Evolutionary conservation across 1,140 invertebrate genomes (phyloP).

Genomic region (Bombus cullumanus): DNA sequence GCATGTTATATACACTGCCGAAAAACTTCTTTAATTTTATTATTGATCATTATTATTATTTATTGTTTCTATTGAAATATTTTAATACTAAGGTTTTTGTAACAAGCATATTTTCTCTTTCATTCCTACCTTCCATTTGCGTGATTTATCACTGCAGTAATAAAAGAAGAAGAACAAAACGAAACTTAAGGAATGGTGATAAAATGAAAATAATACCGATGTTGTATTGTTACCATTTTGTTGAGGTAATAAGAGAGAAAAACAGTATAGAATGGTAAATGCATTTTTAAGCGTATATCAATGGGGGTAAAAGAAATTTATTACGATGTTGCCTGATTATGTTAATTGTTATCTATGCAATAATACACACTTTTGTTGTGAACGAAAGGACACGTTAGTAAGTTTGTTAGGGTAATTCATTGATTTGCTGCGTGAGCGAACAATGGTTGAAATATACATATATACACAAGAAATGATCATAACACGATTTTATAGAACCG

Average conservation of each 20-base stretch:
- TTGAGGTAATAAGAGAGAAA: neutral
- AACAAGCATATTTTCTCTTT: slow-evolving; percentile 74
- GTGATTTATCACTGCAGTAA: neutral
- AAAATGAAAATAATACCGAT: neutral
- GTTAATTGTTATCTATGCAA: slow-evolving; percentile 36
- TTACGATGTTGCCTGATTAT: slow-evolving; percentile 20
- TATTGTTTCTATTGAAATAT: slow-evolving; percentile 84
- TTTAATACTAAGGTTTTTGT: slow-evolving; percentile 84
- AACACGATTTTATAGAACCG: slow-evolving; percentile 31
- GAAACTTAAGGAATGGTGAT: slow-evolving; percentile 1
- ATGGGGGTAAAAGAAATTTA: slow-evolving; percentile 9
- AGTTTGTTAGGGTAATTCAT: slow-evolving; percentile 19
- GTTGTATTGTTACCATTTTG: slow-evolving; percentile 9
- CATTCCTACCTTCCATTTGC: slow-evolving; percentile 60
- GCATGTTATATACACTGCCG: slow-evolving; percentile 81
- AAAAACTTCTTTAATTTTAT: slow-evolving; percentile 80
- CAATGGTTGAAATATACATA: slow-evolving; percentile 13
- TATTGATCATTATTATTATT: slow-evolving; percentile 81
- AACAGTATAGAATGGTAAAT: slow-evolving; percentile 23
- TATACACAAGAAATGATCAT: slow-evolving; percentile 7
- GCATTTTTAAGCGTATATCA: slow-evolving; percentile 45
- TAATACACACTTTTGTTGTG: slow-evolving; percentile 20
- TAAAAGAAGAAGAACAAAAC: neutral
- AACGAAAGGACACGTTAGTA: neutral
- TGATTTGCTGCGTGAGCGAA: slow-evolving; percentile 35